phyloP scores from a whole-genome alignment of 2,888 invertebrate genomes.

The Miltochrista miniata region DNA sequence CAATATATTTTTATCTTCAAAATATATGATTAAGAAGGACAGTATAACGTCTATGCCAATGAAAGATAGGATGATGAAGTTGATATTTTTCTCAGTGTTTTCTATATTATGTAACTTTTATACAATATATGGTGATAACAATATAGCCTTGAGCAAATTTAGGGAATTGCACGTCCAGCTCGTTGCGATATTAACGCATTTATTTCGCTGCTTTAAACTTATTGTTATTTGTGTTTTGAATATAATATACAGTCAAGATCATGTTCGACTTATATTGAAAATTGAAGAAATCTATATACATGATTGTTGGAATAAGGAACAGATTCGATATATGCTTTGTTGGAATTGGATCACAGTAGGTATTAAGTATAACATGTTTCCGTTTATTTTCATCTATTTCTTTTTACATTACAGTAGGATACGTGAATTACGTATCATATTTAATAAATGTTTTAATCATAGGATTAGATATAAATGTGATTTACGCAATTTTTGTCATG shows the following conservation, averaged over 20 bases:
- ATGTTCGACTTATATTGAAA: neutral
- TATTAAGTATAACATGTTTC: neutral
- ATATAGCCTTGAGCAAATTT: neutral
- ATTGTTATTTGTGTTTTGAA: neutral
- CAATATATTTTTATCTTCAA: neutral
- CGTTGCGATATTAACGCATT: neutral
- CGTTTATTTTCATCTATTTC: neutral
- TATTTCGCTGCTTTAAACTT: neutral
- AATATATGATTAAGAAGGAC: neutral
- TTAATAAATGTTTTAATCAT: neutral
- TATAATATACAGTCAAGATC: neutral
- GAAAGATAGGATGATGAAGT: neutral
- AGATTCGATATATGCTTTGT: neutral
- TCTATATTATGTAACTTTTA: neutral
- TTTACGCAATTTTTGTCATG: slow-evolving; percentile 13
- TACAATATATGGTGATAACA: neutral
- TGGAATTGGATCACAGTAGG: neutral
- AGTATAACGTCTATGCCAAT: neutral
- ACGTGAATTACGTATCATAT: neutral
- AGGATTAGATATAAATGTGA: slow-evolving; percentile 13
- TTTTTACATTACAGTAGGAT: neutral
- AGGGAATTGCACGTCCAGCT: neutral
- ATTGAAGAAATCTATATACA: neutral
- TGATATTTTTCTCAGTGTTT: neutral
- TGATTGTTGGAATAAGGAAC: neutral